Evolutionary conservation across 2,888 invertebrate species (phyloP), one percentile per base, ranked within the genome.

Genomic region (Agelastica alni): DNA sequence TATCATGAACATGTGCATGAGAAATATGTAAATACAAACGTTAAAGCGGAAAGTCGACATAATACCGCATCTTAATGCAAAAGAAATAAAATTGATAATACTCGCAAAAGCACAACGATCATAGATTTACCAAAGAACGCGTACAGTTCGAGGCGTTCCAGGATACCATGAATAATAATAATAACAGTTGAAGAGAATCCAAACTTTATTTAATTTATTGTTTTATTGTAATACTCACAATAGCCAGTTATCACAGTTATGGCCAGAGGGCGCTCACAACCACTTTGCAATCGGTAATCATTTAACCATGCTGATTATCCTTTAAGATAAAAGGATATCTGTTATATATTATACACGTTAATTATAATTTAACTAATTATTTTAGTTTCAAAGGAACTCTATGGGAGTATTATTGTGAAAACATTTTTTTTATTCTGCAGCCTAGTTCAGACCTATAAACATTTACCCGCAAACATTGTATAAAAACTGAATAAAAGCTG

Each of bases 141-240:
- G 12, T 10, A 20, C 20, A 39, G 48, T 48, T 48, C 48, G 39
- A 48, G 48, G 48, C 48, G 47, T 47, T 47, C 37, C 37, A 36
- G 37, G 37, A 34, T 45, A 45, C 45, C 45, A 34, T 34, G 28
- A 37, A 48, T 48, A 48, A 39, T 39, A n/a, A n/a, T n/a, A 48
- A 30, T 41, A 48, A 48, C 48, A 39, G 48, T 48, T 48, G 30
- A 12, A 39, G 18, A 4, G 48, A 48, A 48, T 48, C 48, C 39
- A 39, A 48, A 48, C 48, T 48, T 48, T 48, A 18, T 48, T 48
- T 48, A 39, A 48, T 48, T 48, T 39, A 48, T 48, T 41, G 48
- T 48, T 48, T 48, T 39, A 48, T 48, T 48, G 48, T 48, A 26
- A 48, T 39, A 39, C 26, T 48, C 48, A 48, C 48, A 39, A 48